Conservation (phyloP, 2,797 vertebrate genomes). For the Masticophis lateralis region DNA sequence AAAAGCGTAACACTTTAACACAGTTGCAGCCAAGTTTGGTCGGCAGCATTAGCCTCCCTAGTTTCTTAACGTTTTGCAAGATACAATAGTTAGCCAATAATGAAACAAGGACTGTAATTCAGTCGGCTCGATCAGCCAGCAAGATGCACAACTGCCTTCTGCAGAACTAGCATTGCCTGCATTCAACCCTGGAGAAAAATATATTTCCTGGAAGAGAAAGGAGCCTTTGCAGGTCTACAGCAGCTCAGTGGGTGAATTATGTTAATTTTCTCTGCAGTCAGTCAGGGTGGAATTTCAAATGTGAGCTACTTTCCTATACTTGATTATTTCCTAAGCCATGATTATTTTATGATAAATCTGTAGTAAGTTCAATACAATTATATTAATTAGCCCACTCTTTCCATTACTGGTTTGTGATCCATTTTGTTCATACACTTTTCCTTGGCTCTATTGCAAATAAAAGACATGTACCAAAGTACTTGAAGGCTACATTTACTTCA, state of each 20-base stretch:
- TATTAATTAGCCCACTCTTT: not conserved
- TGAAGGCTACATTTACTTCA: not conserved
- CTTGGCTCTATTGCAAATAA: not conserved
- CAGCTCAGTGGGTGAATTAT: not conserved
- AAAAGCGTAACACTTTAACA: not conserved
- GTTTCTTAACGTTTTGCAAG: not conserved
- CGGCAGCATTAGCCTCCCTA: not conserved
- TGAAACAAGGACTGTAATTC: not conserved
- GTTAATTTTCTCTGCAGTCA: not conserved
- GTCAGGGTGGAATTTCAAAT: not conserved
- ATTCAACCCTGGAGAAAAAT: not conserved
- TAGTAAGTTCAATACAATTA: not conserved
- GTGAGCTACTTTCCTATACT: slow-evolving; percentile 13
- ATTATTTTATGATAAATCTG: slow-evolving; percentile 1
- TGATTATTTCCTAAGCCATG: not conserved
- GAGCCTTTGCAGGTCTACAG: not conserved
- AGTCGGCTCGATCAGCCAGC: not conserved
- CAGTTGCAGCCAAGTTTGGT: not conserved
- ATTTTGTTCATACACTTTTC: not conserved
- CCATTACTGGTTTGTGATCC: not conserved
- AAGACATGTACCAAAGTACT: not conserved
- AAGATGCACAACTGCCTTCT: not conserved
- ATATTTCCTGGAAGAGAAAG: not conserved
- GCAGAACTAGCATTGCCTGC: no score
- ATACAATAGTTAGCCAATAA: not conserved